Base-by-base conservation (phyloP, 2,888 invertebrate genomes). In the Ischnura elegans region DNA sequence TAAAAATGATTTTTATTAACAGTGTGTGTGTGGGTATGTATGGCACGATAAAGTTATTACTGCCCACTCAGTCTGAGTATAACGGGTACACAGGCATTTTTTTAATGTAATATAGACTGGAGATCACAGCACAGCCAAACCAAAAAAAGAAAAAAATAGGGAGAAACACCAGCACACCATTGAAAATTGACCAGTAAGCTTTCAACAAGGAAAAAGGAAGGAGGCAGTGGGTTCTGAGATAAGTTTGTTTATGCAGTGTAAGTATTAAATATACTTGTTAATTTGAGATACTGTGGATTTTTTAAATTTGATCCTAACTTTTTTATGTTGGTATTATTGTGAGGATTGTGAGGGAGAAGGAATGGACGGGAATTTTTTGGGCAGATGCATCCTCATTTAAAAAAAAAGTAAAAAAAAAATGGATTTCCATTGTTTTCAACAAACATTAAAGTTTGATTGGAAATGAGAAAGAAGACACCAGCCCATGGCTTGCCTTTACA, bases 1-100 rank as follows among this genome's bases (percentile, higher is more conserved):
- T 90, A 90, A 90, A 90, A 90, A 90, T 90, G 90, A 90, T 90
- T 90, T 90, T 90, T 90, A 90, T 90, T 90, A 90, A 90, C 90
- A 90, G 90, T 90, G 90, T 90, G 90, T 90, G 90, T 90, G 90
- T 90, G 90, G 90, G 90, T 90, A 90, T 90, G 90, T 90, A 90
- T 90, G 90, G 90, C 90, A 90, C 90, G 90, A 90, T 90, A 90
- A 90, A 90, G 90, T 90, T 90, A 90, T 90, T 90, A 90, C 90
- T 90, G 90, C 90, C 90, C 90, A 90, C 90, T 90, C 90, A 90
- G 90, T 90, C 90, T 90, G 90, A 90, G 90, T 90, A 90, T 90
- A 90, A 90, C 90, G 90, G 90, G 90, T 90, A 90, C 90, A 90
- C 90, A 90, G 90, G 90, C 90, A 90, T 90, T 90, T 76, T 61